Conservation (phyloP, 2,797 vertebrate species). For the Cryptoprocta ferox region DNA sequence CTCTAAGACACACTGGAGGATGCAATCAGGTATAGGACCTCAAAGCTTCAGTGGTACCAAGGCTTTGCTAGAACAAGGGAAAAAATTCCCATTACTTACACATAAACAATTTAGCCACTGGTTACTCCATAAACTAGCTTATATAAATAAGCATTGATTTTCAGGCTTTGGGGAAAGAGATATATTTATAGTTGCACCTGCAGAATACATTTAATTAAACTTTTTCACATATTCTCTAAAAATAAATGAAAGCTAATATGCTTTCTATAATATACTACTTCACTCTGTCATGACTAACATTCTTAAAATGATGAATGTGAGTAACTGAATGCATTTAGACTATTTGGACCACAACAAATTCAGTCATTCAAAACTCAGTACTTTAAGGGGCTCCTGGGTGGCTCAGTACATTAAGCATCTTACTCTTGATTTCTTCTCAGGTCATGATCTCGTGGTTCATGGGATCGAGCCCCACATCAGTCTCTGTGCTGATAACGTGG, state of each 20-base stretch:
- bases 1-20: not conserved
- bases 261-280: not conserved
- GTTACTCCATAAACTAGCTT: not conserved
- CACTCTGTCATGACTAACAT: not conserved
- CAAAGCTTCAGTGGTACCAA: not conserved
- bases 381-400: too few species aligned
- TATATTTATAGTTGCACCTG: not conserved
- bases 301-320: not conserved
- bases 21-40: not conserved
- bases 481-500: too few species aligned
- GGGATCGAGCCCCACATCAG: too few species aligned
- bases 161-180: not conserved
- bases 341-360: not conserved
- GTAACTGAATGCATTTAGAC: not conserved
- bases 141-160: not conserved
- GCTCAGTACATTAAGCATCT: too few species aligned
- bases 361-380: not conserved
- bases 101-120: conserved; percentile 1
- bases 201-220: not conserved
- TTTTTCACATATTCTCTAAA: not conserved
- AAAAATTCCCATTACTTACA: not conserved
- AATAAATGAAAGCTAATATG: not conserved
- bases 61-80: not conserved
- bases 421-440: too few species aligned
- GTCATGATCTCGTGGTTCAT: too few species aligned